phyloP scores from a whole-genome alignment of 2,888 invertebrate species.

The Meiosimyza decipiens region DNA sequence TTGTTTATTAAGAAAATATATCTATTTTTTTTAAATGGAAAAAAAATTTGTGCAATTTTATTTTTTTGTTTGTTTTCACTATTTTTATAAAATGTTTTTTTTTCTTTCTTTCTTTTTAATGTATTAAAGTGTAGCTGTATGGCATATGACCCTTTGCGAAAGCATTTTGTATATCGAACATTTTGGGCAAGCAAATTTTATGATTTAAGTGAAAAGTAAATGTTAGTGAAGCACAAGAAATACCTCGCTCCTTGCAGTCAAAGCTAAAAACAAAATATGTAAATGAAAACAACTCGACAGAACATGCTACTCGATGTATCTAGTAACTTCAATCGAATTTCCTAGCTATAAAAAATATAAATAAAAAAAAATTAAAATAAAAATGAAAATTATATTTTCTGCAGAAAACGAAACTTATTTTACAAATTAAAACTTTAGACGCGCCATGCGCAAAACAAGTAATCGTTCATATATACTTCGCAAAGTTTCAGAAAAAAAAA shows the following conservation, averaged over 20 bases:
- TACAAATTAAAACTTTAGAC: no score
- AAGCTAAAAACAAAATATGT: constrained; percentile 29
- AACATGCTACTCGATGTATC: background rate
- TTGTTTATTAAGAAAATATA: constrained; percentile 2
- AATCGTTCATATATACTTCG: no score
- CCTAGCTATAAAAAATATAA: no score
- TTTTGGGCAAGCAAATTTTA: constrained; percentile 21
- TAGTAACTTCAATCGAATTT: no score
- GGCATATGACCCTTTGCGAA: background rate
- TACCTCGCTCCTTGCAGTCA: constrained; percentile 44
- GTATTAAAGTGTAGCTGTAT: background rate
- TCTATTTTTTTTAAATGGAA: constrained; percentile 13
- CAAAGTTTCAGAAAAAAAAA: background rate
- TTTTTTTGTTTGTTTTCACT: background rate
- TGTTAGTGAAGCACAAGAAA: constrained; percentile 34
- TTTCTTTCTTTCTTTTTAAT: background rate
- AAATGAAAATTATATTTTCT: no score
- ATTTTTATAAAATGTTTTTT: background rate
- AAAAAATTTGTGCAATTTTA: constrained; percentile 20
- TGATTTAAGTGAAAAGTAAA: constrained; percentile 24
- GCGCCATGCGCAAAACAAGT: no score
- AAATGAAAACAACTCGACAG: background rate
- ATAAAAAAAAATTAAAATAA: no score
- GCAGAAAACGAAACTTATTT: no score
- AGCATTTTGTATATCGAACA: background rate